These are phyloP conservation scores for Neomorphus geoffroyi DNA, from an alignment of 2,797 vertebrate genomes.

Conservation along the genomic window DNA sequence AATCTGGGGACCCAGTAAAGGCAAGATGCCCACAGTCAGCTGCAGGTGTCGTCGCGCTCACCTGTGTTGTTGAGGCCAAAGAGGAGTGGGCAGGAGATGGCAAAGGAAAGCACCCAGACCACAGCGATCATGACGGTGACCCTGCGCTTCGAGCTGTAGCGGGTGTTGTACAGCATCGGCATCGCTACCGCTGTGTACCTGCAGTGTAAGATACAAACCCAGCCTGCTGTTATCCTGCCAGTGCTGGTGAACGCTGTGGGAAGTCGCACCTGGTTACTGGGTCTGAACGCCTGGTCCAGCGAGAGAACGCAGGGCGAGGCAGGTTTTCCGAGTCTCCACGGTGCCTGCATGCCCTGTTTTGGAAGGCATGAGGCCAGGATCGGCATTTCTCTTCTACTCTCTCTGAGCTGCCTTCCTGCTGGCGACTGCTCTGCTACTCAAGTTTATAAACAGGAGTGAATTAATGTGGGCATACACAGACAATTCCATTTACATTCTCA, in stretches of 20 bases:
- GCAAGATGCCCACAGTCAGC: neutral
- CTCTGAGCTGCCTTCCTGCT: neutral
- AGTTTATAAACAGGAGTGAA: fast-evolving
- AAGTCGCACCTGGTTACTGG: neutral
- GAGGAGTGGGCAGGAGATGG: slow-evolving; percentile 95
- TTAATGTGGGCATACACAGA: fast-evolving
- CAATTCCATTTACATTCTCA: neutral
- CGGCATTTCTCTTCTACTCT: fast-evolving
- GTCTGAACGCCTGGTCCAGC: neutral
- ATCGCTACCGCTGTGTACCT: slow-evolving; percentile 98
- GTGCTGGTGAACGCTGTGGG: neutral
- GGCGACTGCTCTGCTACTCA: neutral
- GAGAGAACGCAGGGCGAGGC: fast-evolving
- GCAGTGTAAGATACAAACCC: neutral
- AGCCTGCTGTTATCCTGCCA: neutral
- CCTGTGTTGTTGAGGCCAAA: slow-evolving; percentile 97
- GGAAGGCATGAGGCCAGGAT: neutral
- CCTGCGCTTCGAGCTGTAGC: slow-evolving; percentile 95
- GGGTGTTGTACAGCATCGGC: slow-evolving; percentile 99
- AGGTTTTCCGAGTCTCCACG: fast-evolving
- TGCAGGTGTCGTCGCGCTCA: slow-evolving; percentile 38
- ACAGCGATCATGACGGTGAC: slow-evolving; percentile 96
- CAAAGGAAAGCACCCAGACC: slow-evolving; percentile 97
- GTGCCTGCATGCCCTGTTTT: neutral
- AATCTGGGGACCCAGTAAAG: neutral